These are phyloP conservation scores for Plectropomus leopardus DNA, from an alignment of 2,113 vertebrate species.

Conservation along the genomic window DNA sequence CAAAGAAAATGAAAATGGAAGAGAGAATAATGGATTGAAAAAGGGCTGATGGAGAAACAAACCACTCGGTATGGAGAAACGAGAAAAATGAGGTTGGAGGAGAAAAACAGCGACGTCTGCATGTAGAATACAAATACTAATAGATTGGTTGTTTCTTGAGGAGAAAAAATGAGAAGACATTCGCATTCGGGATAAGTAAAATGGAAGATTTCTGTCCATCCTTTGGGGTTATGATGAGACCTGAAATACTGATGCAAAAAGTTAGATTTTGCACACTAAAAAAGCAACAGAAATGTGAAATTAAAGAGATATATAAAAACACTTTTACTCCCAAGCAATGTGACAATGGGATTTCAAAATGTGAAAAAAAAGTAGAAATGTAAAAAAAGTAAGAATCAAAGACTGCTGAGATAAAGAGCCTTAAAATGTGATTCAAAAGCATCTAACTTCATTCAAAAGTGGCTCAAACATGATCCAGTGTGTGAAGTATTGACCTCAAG, in stretches of 20 bases:
- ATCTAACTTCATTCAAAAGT: too few relatives aligned
- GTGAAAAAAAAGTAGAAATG: too few relatives aligned
- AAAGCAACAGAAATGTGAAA: not conserved
- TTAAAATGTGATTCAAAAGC: too few relatives aligned
- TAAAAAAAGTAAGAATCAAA: too few relatives aligned
- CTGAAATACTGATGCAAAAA: not conserved
- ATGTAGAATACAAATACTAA: slow-evolving; percentile 10
- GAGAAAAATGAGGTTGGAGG: not conserved
- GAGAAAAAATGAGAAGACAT: not conserved
- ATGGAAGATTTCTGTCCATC: not conserved
- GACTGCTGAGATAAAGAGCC: too few relatives aligned
- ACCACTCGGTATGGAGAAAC: not conserved
- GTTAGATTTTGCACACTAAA: not conserved
- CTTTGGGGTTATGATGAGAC: not conserved
- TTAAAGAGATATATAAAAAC: not conserved
- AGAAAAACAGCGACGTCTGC: not conserved
- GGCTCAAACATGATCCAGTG: too few relatives aligned
- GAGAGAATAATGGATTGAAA: slow-evolving; percentile 20
- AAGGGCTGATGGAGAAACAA: not conserved
- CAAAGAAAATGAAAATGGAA: slow-evolving; percentile 48
- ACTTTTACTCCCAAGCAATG: not conserved
- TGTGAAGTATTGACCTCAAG: not conserved
- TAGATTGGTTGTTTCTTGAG: not conserved
- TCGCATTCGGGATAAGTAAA: not conserved
- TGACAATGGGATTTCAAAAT: not conserved